Conservation (phyloP, 2,888 invertebrate genomes). For the Philereme transversata region DNA sequence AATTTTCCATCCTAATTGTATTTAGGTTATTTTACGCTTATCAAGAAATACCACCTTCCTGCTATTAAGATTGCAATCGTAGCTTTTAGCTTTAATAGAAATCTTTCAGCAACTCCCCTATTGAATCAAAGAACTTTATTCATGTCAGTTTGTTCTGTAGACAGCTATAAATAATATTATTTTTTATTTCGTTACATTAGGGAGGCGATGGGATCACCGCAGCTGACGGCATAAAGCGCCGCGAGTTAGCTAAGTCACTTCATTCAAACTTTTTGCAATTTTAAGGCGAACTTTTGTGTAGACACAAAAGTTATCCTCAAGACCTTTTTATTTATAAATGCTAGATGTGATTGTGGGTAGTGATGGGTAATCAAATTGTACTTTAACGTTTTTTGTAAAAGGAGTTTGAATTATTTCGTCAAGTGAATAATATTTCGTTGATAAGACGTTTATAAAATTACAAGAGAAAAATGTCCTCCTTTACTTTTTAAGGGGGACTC, state of each 20-base stretch:
- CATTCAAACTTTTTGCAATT: constrained; percentile 79
- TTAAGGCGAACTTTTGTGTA: constrained; percentile 70
- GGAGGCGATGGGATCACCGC: constrained; percentile 75
- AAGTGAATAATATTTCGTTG: constrained; percentile 32
- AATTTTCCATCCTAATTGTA: constrained; percentile 2
- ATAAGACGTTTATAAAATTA: constrained; percentile 46
- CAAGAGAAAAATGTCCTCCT: constrained; percentile 46
- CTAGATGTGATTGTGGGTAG: constrained; percentile 61
- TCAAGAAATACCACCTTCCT: constrained; percentile 1
- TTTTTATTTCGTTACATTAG: constrained; percentile 74
- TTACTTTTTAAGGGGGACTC: constrained; percentile 54
- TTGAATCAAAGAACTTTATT: constrained; percentile 35
- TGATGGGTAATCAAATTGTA: constrained; percentile 52
- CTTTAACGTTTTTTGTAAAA: constrained; percentile 18
- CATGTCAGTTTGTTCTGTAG: constrained; percentile 47
- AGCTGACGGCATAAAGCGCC: constrained; percentile 74
- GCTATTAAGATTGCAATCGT: neutral
- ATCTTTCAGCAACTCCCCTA: constrained; percentile 8
- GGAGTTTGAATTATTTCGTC: constrained; percentile 15
- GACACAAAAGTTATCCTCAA: constrained; percentile 66
- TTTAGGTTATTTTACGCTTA: neutral
- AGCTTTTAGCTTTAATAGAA: constrained; percentile 5
- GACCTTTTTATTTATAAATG: constrained; percentile 64
- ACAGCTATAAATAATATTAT: constrained; percentile 66
- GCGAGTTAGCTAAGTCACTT: constrained; percentile 76